These are phyloP conservation scores for Pantala flavescens DNA, from an alignment of 1,140 invertebrate genomes.

Conservation along the genomic window DNA sequence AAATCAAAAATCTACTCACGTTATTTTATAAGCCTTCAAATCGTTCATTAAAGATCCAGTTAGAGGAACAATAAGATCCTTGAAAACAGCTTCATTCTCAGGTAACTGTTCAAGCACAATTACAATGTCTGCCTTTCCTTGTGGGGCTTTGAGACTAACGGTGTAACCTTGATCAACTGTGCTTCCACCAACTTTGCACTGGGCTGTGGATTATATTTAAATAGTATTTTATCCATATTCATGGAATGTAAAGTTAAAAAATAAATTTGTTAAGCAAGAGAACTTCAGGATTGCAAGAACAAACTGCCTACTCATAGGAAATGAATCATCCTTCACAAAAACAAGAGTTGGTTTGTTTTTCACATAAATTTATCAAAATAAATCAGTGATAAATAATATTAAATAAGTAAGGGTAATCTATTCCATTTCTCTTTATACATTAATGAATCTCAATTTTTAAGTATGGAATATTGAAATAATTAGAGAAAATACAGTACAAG, in stretches of 20 bases:
- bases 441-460: no score
- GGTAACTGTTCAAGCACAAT: conserved; percentile 52
- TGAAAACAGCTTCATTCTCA: conserved; percentile 38
- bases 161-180: conserved; percentile 42
- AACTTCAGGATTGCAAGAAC: no score
- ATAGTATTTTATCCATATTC: background rate
- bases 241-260: background rate
- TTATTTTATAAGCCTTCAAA: conserved; percentile 44
- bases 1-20: conserved; percentile 32
- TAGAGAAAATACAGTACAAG: no score
- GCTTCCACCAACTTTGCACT: conserved; percentile 46
- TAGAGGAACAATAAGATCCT: conserved; percentile 35
- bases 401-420: no score
- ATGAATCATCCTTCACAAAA: no score
- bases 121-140: conserved; percentile 60
- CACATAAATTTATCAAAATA: no score
- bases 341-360: no score
- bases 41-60: conserved; percentile 36
- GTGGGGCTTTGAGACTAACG: conserved; percentile 53
- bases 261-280: conserved; percentile 11
- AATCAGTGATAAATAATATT: no score
- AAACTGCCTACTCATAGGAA: no score
- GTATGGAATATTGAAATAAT: no score
- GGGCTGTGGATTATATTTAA: conserved; percentile 29
- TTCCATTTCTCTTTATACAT: no score